Conservation (phyloP, 2,113 vertebrate genomes). For the Sorex fumeus region DNA sequence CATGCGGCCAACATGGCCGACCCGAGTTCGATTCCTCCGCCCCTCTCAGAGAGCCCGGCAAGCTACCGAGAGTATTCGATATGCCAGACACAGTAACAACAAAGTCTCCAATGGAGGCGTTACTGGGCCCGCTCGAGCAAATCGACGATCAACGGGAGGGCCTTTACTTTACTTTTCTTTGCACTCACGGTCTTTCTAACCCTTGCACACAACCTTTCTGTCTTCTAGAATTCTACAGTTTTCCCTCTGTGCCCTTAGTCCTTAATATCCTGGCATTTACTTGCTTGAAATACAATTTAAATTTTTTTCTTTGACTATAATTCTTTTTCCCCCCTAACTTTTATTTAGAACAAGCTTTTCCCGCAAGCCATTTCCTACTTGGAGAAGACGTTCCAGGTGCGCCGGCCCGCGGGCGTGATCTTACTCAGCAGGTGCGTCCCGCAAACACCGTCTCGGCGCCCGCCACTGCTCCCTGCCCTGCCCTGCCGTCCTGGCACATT, state of each 20-base stretch:
- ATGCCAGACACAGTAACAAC: too few relatives aligned
- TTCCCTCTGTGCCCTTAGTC: background rate
- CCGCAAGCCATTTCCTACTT: slow-evolving; percentile 97
- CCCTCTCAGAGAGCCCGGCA: too few relatives aligned
- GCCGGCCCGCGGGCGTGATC: slow-evolving; percentile 92
- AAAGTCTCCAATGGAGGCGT: too few relatives aligned
- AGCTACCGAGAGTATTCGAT: too few relatives aligned
- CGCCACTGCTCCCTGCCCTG: background rate
- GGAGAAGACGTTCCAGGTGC: slow-evolving; percentile 95
- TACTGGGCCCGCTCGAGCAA: too few relatives aligned
- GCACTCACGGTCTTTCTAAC: too few relatives aligned
- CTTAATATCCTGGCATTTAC: background rate
- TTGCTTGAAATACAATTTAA: slow-evolving; percentile 44
- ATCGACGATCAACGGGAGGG: too few relatives aligned
- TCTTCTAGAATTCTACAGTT: background rate
- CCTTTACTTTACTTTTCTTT: too few relatives aligned
- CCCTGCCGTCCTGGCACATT: background rate
- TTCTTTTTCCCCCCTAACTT: slow-evolving; percentile 41
- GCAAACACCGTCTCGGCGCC: background rate
- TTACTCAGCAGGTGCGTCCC: slow-evolving; percentile 95
- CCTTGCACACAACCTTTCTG: background rate
- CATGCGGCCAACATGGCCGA: too few relatives aligned
- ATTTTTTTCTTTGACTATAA: background rate
- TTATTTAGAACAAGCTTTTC: slow-evolving; percentile 94
- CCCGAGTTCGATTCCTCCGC: too few relatives aligned